Percentiles rank a stretch among this genome's conserved stretches.
These are phyloP conservation scores for Pycnomerus fuliginosus DNA, from an alignment of 2,888 invertebrate genomes.

Conservation along the genomic window DNA sequence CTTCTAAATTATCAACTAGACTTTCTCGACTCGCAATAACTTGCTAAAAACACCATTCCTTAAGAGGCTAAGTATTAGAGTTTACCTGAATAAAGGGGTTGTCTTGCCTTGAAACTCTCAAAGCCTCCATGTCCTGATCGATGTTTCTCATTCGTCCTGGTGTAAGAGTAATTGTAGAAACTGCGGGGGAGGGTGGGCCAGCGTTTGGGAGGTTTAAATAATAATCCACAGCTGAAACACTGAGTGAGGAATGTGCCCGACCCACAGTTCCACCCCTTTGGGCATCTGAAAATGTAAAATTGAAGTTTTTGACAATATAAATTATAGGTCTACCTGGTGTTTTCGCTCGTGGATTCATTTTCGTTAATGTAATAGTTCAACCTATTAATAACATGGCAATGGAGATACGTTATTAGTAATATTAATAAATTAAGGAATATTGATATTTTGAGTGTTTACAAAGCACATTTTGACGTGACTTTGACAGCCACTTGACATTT, in stretches of 20 bases:
- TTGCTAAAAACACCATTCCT: conserved; percentile 63
- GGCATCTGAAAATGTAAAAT: conserved; percentile 27
- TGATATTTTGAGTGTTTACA: too few species aligned
- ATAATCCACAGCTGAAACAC: conserved; percentile 50
- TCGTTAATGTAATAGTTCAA: too few species aligned
- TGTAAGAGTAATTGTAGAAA: conserved; percentile 68
- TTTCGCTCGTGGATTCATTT: too few species aligned
- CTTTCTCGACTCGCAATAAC: conserved; percentile 79
- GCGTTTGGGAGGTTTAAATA: conserved; percentile 47
- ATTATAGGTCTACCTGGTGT: too few species aligned
- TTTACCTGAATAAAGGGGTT: conserved; percentile 78
- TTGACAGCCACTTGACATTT: too few species aligned
- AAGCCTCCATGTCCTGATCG: conserved; percentile 82
- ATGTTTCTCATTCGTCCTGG: conserved; percentile 76
- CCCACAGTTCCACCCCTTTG: conserved; percentile 38
- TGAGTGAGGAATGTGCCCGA: conserved; percentile 48
- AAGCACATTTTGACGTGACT: too few species aligned
- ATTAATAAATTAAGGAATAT: too few species aligned
- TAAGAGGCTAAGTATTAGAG: conserved; percentile 17
- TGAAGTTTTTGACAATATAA: too few species aligned
- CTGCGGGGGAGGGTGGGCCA: conserved; percentile 56
- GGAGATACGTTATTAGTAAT: too few species aligned
- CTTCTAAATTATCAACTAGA: conserved; percentile 70
- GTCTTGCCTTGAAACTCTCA: conserved; percentile 78
- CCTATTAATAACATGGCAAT: too few species aligned